These are phyloP conservation scores for Ascidia mentula DNA, from an alignment of 23 tunicate species.

Conservation along the genomic window DNA sequence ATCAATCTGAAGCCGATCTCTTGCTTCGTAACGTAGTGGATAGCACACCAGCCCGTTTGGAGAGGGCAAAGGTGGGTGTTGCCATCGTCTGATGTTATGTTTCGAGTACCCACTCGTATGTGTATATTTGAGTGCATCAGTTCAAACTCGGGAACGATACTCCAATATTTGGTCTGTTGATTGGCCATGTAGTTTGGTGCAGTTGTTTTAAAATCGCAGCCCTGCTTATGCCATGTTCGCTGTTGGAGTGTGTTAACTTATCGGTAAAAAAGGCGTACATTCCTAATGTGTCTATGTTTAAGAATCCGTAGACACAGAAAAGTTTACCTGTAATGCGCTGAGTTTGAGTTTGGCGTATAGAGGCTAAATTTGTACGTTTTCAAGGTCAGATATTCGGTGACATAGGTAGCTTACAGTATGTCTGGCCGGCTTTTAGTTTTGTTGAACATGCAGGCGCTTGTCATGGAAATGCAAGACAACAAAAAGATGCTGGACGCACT, in stretches of 20 bases:
- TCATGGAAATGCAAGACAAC: constrained; percentile 36
- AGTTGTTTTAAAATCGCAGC: too few relatives aligned
- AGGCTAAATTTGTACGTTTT: too few relatives aligned
- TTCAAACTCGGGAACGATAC: constrained; percentile 7
- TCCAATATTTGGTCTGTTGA: too few relatives aligned
- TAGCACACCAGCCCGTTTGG: constrained; percentile 46
- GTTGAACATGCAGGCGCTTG: constrained; percentile 37
- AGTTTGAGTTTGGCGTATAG: too few relatives aligned
- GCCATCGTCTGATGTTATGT: background rate
- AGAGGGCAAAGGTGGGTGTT: constrained; percentile 52
- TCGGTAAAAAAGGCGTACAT: too few relatives aligned
- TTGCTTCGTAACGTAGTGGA: constrained; percentile 45
- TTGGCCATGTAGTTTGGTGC: too few relatives aligned
- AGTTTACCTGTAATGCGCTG: too few relatives aligned
- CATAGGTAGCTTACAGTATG: background rate
- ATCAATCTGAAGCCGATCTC: constrained; percentile 33
- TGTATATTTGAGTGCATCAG: constrained; percentile 8
- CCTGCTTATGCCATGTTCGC: too few relatives aligned
- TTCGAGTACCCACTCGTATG: background rate
- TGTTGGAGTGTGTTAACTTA: too few relatives aligned
- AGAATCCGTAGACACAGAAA: too few relatives aligned
- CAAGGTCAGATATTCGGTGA: too few relatives aligned
- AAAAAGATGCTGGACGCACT: constrained; percentile 40
- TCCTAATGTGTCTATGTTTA: too few relatives aligned
- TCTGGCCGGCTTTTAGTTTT: background rate